phyloP scores from a whole-genome alignment of 1,140 invertebrate species.

The Chymomyza costata region DNA sequence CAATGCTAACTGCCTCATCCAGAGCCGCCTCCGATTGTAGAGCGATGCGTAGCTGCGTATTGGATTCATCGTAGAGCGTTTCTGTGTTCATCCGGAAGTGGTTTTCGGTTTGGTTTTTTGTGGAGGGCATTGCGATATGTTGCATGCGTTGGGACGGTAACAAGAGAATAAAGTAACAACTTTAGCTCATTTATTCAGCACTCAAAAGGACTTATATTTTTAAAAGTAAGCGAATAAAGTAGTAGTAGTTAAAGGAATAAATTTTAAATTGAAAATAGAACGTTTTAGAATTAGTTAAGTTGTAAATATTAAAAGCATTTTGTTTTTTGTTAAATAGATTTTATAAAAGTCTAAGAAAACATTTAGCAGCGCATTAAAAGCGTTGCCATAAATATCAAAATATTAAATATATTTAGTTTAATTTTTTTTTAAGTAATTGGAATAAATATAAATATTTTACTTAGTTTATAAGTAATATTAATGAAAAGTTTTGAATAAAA shows the following conservation, averaged over 20 bases:
- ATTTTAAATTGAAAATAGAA: no score
- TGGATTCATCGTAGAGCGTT: constrained; percentile 63
- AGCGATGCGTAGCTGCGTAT: constrained; percentile 37
- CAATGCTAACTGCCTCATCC: constrained; percentile 24
- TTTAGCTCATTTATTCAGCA: constrained; percentile 55
- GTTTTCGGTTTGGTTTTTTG: constrained; percentile 19
- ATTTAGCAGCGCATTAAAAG: no score
- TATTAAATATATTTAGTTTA: no score
- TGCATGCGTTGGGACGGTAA: constrained; percentile 48
- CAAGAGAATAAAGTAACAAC: constrained; percentile 62
- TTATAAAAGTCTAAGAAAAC: no score
- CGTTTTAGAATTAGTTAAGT: no score
- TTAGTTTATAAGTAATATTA: no score
- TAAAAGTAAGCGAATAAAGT: neutral
- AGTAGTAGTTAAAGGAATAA: neutral
- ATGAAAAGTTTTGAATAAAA: no score
- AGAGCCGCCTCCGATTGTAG: constrained; percentile 40
- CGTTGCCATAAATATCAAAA: no score
- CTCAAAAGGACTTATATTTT: constrained; percentile 11
- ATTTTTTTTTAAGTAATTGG: no score
- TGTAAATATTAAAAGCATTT: no score
- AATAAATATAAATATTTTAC: no score
- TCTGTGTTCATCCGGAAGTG: constrained; percentile 28
- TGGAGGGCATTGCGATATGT: constrained; percentile 44
- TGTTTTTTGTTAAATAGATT: no score